Conservation (phyloP, 2,113 vertebrate species). For the Capreolus pygargus region DNA sequence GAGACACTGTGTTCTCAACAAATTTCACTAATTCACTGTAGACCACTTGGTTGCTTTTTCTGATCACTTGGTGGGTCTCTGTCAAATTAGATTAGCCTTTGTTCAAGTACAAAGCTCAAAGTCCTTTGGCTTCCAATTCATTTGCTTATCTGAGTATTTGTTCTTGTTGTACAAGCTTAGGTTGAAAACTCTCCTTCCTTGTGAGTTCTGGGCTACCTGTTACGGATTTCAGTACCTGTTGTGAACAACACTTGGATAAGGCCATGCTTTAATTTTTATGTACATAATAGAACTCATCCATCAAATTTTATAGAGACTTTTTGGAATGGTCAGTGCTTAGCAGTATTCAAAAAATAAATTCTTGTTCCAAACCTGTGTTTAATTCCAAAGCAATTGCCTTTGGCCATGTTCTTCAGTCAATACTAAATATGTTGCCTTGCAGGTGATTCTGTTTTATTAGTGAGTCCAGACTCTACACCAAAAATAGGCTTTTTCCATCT, state of each 20-base stretch:
- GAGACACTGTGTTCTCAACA: neutral
- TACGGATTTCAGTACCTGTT: neutral
- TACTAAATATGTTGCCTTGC: neutral
- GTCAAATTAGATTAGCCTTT: slow-evolving; percentile 66
- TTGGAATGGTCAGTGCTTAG: slow-evolving; percentile 19
- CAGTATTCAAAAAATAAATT: slow-evolving; percentile 29
- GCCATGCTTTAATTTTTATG: slow-evolving; percentile 46
- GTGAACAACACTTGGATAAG: slow-evolving; percentile 34
- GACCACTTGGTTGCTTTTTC: slow-evolving; percentile 41
- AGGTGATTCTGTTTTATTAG: slow-evolving; percentile 34
- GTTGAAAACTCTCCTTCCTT: slow-evolving; percentile 38
- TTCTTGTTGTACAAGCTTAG: slow-evolving; percentile 19
- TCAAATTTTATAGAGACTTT: slow-evolving; percentile 45
- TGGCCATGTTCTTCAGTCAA: slow-evolving; percentile 16
- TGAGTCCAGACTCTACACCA: slow-evolving; percentile 2
- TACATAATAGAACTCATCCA: slow-evolving; percentile 58
- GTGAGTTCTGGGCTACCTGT: slow-evolving; percentile 24
- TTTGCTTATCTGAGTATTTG: slow-evolving; percentile 58
- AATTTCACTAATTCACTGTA: slow-evolving; percentile 37
- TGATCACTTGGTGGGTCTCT: slow-evolving; percentile 65
- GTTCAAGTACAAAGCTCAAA: slow-evolving; percentile 42
- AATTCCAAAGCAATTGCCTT: slow-evolving; percentile 47
- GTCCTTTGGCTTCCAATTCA: slow-evolving; percentile 41
- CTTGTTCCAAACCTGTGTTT: slow-evolving; percentile 26
- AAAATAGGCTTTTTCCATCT: slow-evolving; percentile 2